Percentiles rank a stretch among this genome's conserved stretches.
Evolutionary conservation across 2,113 vertebrate species (phyloP).

Genomic region (Catharus minimus): DNA sequence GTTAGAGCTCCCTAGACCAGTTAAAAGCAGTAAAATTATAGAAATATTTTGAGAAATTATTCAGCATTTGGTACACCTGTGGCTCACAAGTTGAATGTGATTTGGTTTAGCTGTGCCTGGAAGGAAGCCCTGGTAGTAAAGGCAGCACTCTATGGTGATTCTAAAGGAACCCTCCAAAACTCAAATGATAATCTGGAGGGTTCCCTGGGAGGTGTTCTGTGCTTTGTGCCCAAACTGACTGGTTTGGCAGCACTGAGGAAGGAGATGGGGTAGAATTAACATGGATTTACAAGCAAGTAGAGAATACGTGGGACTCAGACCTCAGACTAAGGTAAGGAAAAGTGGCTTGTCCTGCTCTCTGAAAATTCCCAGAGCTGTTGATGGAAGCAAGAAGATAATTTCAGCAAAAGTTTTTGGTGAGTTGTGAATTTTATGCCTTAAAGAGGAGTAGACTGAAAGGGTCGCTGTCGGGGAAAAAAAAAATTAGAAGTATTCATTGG

Average conservation of each 20-base stretch:
- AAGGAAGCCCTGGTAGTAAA: not conserved
- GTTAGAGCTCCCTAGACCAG: not conserved
- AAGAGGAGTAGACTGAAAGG: not conserved
- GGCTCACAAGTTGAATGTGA: not conserved
- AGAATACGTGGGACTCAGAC: not conserved
- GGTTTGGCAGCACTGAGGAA: not conserved
- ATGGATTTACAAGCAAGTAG: not conserved
- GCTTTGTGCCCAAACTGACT: not conserved
- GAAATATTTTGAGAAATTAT: not conserved
- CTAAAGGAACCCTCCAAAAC: not conserved
- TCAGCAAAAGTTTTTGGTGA: fast-evolving
- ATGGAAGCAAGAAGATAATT: not conserved
- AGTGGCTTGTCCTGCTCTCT: not conserved
- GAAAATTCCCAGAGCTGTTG: not conserved
- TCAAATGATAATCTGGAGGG: not conserved
- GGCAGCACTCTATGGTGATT: fast-evolving
- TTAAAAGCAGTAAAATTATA: not conserved
- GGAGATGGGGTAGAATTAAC: not conserved
- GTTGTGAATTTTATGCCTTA: not conserved
- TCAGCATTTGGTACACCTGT: not conserved
- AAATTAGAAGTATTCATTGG: not conserved
- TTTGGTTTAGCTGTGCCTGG: not conserved
- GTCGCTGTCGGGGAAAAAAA: not conserved
- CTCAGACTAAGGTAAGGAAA: not conserved
- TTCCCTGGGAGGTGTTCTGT: not conserved